Evolutionary conservation across 2,888 invertebrate species (phyloP).

Genomic region (Microctonus aethiopoides): DNA sequence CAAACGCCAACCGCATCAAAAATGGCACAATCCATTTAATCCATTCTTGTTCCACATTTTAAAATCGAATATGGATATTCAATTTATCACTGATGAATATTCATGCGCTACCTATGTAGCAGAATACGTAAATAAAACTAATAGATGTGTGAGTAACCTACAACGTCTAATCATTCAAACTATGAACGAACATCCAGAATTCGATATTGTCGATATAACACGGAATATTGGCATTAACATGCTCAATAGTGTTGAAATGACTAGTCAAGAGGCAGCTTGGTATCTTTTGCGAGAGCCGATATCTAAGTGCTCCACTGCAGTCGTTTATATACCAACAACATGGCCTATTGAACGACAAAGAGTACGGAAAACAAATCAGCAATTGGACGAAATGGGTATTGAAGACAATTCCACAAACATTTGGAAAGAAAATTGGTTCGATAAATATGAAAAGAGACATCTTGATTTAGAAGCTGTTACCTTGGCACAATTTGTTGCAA

Average conservation of each 20-base stretch:
- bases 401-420: slow-evolving; percentile 52
- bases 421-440: slow-evolving; percentile 64
- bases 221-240: slow-evolving; percentile 53
- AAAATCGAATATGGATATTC: too few species aligned
- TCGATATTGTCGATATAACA: slow-evolving; percentile 49
- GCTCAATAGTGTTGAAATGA: slow-evolving; percentile 58
- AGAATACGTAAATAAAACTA: slow-evolving; percentile 63
- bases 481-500: slow-evolving; percentile 62
- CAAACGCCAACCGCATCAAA: slow-evolving; percentile 41
- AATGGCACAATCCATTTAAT: slow-evolving; percentile 46
- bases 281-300: slow-evolving; percentile 65
- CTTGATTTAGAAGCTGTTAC: slow-evolving; percentile 50
- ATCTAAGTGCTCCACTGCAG: slow-evolving; percentile 51
- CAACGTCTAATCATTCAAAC: slow-evolving; percentile 54
- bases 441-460: slow-evolving; percentile 64
- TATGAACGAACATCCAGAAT: slow-evolving; percentile 33
- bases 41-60: slow-evolving; percentile 37
- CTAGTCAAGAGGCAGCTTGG: slow-evolving; percentile 66
- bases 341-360: slow-evolving; percentile 61
- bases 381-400: slow-evolving; percentile 47
- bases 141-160: slow-evolving; percentile 59
- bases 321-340: slow-evolving; percentile 43
- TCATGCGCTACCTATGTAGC: slow-evolving; percentile 63
- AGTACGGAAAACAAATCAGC: slow-evolving; percentile 54
- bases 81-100: slow-evolving; percentile 64